phyloP scores from a whole-genome alignment of 2,113 vertebrate species.

The Riparia riparia region DNA sequence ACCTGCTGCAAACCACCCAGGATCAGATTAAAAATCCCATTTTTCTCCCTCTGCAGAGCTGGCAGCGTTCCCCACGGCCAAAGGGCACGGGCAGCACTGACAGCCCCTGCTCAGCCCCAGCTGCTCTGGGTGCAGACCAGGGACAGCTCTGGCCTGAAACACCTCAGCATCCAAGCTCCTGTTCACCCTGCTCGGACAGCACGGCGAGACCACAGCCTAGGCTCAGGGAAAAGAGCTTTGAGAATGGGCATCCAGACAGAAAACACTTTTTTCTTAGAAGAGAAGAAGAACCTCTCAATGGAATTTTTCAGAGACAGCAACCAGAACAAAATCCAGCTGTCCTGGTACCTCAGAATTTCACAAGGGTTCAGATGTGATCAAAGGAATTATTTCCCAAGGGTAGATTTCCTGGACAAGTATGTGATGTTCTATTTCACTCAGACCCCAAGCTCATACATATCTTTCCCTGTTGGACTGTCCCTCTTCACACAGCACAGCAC shows the following conservation, averaged over 20 bases:
- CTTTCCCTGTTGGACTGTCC: neutral
- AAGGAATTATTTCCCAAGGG: neutral
- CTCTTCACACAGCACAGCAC: neutral
- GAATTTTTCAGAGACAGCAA: neutral
- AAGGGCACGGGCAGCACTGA: neutral
- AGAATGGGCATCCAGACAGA: neutral
- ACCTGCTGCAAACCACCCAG: neutral
- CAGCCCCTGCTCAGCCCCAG: neutral
- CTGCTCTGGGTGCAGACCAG: neutral
- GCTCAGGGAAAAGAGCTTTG: neutral
- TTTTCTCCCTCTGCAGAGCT: neutral
- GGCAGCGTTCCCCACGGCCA: rapidly evolving
- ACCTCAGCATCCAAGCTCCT: neutral
- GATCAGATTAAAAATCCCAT: neutral
- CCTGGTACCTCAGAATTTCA: neutral
- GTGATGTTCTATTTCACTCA: neutral
- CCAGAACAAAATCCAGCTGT: neutral
- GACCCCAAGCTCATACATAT: neutral
- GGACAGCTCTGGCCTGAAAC: neutral
- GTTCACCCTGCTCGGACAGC: neutral
- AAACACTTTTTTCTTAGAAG: neutral
- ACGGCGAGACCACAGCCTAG: rapidly evolving
- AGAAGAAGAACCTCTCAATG: neutral
- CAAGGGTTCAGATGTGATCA: neutral
- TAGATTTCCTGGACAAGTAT: neutral